Base-by-base conservation (phyloP, 2,113 vertebrate genomes). In the Chlorodrepanis virens region DNA sequence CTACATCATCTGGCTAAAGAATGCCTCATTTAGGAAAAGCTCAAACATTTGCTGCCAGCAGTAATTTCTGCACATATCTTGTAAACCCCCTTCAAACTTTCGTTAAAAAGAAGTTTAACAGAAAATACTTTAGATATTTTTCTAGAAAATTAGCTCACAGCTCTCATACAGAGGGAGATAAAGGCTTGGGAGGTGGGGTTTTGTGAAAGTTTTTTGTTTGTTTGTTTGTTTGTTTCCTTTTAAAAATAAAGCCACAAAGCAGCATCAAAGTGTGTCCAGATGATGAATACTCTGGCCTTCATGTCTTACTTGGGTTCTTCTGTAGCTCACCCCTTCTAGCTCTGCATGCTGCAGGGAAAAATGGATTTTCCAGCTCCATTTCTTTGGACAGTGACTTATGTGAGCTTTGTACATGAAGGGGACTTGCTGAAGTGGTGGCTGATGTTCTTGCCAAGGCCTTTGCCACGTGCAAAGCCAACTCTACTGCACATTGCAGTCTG, bases 401-500 rank as follows among this genome's bases (percentile, higher is more conserved):
- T 57, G 59, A 69, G 56, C 44, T 67, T 52, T 39, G 50, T 52
- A 60, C 24, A 27, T 10, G 44, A 89, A 68, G 44, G n/a, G 61
- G 80, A n/a, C 65, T 59, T 0, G 0, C 29, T 71, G 35, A 49
- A 53, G 68, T 12, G 28, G 28, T 2, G 21, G 29, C 4, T 16
- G 0, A 1, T 29, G 76, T 28, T 65, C 47, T 71, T 87, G 27
- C 82, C n/a, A 11, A 42, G 47, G 42, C 52, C 47, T 77, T 4
- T 87, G 82, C 35, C 72, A 14, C 2, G 33, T 9, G 45, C 0
- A 1, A 20, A 53, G 29, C 33, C 45, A 45, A 44, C 42, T 47
- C 21, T 53, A 7, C 39, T 56, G 65, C 0, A 0, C 0, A 0
- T 0, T 39, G 50, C 31, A 70, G n/a, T 19, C 29, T 3, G 4